phyloP scores from a whole-genome alignment of 2,113 vertebrate species.

The Xenopus laevis region DNA sequence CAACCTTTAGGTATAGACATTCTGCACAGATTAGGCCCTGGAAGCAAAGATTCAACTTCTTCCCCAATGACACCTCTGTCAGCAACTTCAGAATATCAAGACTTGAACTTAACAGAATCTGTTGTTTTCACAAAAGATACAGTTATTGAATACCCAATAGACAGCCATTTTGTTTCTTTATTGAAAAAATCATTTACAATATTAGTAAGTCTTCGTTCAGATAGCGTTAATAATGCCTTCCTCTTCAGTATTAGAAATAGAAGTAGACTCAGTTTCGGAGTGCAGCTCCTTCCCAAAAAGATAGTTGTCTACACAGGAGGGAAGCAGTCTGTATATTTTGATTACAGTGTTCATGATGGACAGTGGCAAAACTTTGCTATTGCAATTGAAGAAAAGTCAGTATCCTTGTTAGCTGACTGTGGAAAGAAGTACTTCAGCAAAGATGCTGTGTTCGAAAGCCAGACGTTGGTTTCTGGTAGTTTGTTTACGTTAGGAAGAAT shows the following conservation, averaged over 20 bases:
- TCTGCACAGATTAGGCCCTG: constrained; percentile 80
- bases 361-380: constrained; percentile 82
- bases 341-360: constrained; percentile 80
- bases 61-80: constrained; percentile 57
- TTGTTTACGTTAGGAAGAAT: constrained; percentile 85
- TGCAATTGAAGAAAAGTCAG: constrained; percentile 63
- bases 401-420: constrained; percentile 79
- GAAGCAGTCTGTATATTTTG: constrained; percentile 76
- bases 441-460: constrained; percentile 66
- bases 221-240: constrained; percentile 85
- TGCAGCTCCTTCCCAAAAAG: constrained; percentile 83
- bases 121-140: constrained; percentile 69
- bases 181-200: constrained; percentile 77
- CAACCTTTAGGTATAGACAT: constrained; percentile 83
- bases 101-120: constrained; percentile 60
- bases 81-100: constrained; percentile 60
- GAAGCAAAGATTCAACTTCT: constrained; percentile 62
- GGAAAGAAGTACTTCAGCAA: constrained; percentile 72
- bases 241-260: constrained; percentile 84
- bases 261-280: constrained; percentile 81
- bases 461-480: constrained; percentile 65
- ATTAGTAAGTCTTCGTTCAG: constrained; percentile 80
- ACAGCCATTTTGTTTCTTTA: constrained; percentile 66
- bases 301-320: constrained; percentile 78
- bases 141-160: constrained; percentile 68